Conservation (phyloP, 2,888 invertebrate genomes). For the Cantharis rufa region DNA sequence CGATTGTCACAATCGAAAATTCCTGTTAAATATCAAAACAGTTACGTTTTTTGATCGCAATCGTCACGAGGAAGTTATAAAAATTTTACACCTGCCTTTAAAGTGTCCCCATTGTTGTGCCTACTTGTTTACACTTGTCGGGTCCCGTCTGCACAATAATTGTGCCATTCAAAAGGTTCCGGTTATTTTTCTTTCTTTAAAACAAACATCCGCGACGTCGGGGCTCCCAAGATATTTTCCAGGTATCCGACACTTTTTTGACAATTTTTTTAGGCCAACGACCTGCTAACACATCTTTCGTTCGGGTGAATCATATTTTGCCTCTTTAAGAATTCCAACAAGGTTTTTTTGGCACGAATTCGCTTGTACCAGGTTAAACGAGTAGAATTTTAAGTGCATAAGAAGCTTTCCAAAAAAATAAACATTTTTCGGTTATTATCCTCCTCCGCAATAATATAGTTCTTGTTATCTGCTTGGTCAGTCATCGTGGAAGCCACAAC, state of each 20-base stretch:
- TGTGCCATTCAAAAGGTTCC: not conserved
- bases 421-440: not conserved
- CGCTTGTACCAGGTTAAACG: not conserved
- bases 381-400: not conserved
- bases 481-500: not conserved
- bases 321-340: not conserved
- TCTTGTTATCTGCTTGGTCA: not conserved
- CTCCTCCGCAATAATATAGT: not conserved
- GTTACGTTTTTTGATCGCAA: not conserved
- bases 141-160: not conserved
- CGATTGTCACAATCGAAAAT: not conserved
- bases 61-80: not conserved
- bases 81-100: not conserved
- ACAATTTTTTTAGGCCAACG: not conserved
- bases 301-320: not conserved
- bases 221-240: not conserved
- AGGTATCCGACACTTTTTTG: not conserved
- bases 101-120: not conserved
- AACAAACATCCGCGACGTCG: not conserved
- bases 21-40: not conserved
- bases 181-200: not conserved
- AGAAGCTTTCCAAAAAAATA: not conserved
- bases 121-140: not conserved
- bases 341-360: not conserved
- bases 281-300: not conserved